Conservation (phyloP, 2,113 vertebrate genomes). For the Sylvia atricapilla region DNA sequence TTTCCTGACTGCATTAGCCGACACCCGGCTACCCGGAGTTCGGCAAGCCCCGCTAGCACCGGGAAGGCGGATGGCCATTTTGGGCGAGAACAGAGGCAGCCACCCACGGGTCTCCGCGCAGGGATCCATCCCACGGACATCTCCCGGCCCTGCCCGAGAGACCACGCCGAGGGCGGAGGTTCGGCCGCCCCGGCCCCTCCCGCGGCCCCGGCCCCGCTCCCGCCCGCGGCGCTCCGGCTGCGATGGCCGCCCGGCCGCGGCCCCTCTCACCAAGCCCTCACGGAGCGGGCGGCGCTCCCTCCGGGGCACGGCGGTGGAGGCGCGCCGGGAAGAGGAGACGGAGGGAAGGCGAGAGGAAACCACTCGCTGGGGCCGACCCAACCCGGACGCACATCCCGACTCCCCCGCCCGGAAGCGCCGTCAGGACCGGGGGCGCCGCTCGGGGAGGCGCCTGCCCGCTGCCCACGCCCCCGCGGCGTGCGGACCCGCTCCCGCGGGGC, state of each 20-base stretch:
- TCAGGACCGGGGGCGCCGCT: constrained; percentile 1
- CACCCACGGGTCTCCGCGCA: no score
- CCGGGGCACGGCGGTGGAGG: background rate
- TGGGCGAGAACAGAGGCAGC: background rate
- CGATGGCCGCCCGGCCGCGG: background rate
- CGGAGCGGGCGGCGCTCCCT: background rate
- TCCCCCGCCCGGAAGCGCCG: constrained; percentile 45
- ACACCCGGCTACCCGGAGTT: accelerated
- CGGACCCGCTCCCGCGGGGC: accelerated
- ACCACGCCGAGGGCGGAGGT: background rate
- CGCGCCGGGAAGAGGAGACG: background rate
- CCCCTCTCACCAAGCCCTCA: background rate
- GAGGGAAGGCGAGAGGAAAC: background rate
- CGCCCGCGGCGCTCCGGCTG: background rate
- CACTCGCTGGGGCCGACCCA: background rate
- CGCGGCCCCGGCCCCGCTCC: background rate
- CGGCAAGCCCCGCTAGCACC: background rate
- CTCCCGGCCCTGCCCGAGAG: background rate
- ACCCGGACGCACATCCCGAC: constrained; percentile 41
- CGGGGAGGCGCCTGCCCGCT: background rate
- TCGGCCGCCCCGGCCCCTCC: background rate
- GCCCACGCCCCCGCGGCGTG: background rate
- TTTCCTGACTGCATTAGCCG: accelerated
- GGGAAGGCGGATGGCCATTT: background rate
- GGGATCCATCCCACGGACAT: background rate